Evolutionary conservation across 2,888 invertebrate genomes (phyloP), one percentile per base, ranked within the genome.

Genomic region (Tinea pellionella): DNA sequence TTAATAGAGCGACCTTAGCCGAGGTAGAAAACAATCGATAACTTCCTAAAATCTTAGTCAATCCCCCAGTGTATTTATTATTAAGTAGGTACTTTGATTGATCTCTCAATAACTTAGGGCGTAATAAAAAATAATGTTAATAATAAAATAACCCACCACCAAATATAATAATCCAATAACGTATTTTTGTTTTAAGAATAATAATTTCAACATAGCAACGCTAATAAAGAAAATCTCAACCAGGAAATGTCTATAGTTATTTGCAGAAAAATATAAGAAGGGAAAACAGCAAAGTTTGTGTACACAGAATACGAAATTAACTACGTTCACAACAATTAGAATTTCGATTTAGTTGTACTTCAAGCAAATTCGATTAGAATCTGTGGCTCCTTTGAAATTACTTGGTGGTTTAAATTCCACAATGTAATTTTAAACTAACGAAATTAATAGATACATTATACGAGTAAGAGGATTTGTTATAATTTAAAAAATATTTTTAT

Each of bases 331-430:
- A 37, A 37, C 37, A 47, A 47, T 47, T 15, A 15, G 47, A 47
- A 47, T 47, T 47, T 47, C 13, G 47, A 16, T n/a, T n/a, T n/a
- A 47, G 9, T 47, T 47, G 47, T 47, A 47, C 47, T 47, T 47
- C 4, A 19, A 53, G 53, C 24, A 24, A 53, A 53, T 53, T 53
- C 18, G 53, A 53, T 53, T 53, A 18, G 53, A 18, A 9, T 53
- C 24, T 53, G 53, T 18, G 53, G 53, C 24, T 53, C 24, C 53
- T 24, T 53, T 24, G 19, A 53, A 24, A 53, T 53, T 53, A 53
- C 53, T 53, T 24, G 51, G 15, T 13, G 47, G 15, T 47, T 16
- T 47, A 47, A 13, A 42, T 12, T 42, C n/a, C 42, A 12, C 42
- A 42, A 47, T 12, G 47, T 47, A 47, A 47, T 47, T 15, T 15